phyloP scores from a whole-genome alignment of 2,888 invertebrate species.

The Melieria crassipennis region DNA sequence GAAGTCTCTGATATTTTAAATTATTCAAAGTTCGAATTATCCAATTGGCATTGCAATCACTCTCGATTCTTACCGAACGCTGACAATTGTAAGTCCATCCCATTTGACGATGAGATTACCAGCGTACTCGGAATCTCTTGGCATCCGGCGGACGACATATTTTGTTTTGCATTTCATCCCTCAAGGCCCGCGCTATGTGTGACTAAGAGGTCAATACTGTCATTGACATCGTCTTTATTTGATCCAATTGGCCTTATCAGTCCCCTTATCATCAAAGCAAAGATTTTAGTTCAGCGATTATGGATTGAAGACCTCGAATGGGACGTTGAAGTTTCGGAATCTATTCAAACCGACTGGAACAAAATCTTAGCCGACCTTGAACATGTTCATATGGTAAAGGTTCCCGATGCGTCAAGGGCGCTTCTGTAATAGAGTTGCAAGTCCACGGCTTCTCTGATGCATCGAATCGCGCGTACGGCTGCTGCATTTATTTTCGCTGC shows the following conservation, averaged over 20 bases:
- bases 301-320: neutral
- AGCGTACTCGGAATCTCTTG: too few relatives aligned
- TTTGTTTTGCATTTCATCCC: too few relatives aligned
- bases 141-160: too few relatives aligned
- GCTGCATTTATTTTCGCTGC: neutral
- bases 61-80: too few relatives aligned
- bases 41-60: too few relatives aligned
- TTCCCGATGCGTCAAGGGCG: neutral
- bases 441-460: neutral
- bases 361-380: neutral
- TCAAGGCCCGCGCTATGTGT: too few relatives aligned
- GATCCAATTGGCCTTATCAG: neutral
- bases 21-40: too few relatives aligned
- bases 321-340: neutral
- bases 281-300: neutral
- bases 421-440: neutral
- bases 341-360: neutral
- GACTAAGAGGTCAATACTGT: neutral
- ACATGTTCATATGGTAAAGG: neutral
- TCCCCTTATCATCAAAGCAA: neutral
- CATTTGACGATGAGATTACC: too few relatives aligned
- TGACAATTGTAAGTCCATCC: too few relatives aligned
- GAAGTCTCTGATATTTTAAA: too few relatives aligned
- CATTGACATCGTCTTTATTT: neutral
- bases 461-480: neutral